Evolutionary conservation across 2,797 vertebrate species (phyloP).

Genomic region (Gephyroberyx darwinii): DNA sequence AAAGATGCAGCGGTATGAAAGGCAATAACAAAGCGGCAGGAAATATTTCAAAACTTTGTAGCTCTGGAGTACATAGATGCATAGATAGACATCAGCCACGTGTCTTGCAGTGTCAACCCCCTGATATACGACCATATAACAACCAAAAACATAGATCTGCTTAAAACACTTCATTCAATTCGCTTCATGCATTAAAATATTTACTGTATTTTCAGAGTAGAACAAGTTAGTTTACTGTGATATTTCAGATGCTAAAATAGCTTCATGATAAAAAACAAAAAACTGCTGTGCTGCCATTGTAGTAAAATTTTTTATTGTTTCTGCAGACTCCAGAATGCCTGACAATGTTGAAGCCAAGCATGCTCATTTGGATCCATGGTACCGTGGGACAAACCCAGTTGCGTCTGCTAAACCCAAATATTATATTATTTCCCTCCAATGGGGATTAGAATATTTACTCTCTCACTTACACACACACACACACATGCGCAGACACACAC

Average conservation of each 20-base stretch:
- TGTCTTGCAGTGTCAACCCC: too few species aligned
- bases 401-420: conserved; percentile 29
- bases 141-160: too few species aligned
- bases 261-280: background rate
- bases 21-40: too few species aligned
- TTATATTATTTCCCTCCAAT: conserved; percentile 23
- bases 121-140: too few species aligned
- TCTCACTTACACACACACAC: background rate
- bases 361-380: conserved; percentile 35
- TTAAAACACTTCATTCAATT: background rate
- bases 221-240: conserved; percentile 2
- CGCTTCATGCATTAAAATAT: background rate
- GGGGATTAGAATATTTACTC: conserved; percentile 14
- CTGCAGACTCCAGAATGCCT: background rate
- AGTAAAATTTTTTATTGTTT: conserved; percentile 14
- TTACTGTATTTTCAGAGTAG: background rate
- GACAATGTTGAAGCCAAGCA: conserved; percentile 2
- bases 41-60: too few species aligned
- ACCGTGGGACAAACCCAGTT: conserved; percentile 47
- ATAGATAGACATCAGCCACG: too few species aligned
- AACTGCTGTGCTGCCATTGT: background rate
- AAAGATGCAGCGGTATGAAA: too few species aligned
- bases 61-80: too few species aligned
- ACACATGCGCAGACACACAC: background rate
- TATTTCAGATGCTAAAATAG: conserved; percentile 9